Percentiles rank a stretch among this genome's conserved stretches.
These are phyloP conservation scores for Myripristis murdjan DNA, from an alignment of 2,797 vertebrate species.

Conservation along the genomic window DNA sequence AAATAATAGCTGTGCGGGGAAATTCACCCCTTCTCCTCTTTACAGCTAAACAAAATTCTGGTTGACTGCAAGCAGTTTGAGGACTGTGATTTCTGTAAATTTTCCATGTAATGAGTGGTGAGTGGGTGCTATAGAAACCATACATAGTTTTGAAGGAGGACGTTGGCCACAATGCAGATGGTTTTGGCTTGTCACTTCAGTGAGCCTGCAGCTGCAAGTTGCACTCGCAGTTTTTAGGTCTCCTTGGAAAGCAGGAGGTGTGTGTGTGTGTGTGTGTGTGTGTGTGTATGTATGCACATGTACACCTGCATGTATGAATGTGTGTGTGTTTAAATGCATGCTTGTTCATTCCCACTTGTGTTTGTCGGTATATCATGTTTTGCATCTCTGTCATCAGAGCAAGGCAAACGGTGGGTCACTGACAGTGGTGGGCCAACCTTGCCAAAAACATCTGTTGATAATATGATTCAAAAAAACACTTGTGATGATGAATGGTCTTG, in stretches of 20 bases:
- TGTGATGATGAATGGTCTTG: conserved; percentile 56
- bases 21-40: conserved; percentile 52
- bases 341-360: background rate
- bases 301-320: too few relatives aligned
- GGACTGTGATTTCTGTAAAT: conserved; percentile 61
- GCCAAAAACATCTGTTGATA: conserved; percentile 72
- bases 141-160: conserved; percentile 55
- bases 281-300: too few relatives aligned
- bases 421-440: conserved; percentile 46
- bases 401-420: conserved; percentile 45
- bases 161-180: conserved; percentile 45
- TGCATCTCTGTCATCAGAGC: conserved; percentile 23
- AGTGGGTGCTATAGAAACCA: conserved; percentile 59
- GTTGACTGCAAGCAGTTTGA: conserved; percentile 52
- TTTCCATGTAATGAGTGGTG: conserved; percentile 64
- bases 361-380: background rate
- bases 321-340: conserved; percentile 9
- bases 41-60: conserved; percentile 52
- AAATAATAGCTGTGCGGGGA: conserved; percentile 25
- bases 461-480: conserved; percentile 59
- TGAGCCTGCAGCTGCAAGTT: conserved; percentile 62
- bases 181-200: conserved; percentile 71
- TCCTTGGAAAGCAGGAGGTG: conserved; percentile 20
- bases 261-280: background rate
- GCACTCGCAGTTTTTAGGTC: conserved; percentile 20